Base-by-base conservation (phyloP, 1,140 invertebrate species). In the Samia ricini region DNA sequence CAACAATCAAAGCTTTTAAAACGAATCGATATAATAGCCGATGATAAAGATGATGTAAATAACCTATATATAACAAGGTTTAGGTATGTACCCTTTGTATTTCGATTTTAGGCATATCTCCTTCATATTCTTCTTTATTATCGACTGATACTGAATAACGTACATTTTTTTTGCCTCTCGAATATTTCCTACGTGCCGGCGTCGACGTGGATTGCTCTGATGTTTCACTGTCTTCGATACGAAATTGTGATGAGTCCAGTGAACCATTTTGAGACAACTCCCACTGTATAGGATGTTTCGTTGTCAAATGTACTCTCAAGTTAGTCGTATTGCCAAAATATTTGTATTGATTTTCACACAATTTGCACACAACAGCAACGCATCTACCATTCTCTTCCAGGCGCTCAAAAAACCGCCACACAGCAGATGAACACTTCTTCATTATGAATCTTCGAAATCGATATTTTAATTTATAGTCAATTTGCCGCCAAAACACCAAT, bases 291-390 rank as follows among this genome's bases (percentile, higher is more conserved):
- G 85, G 85, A 74, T 90, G 88, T 59, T 88, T 88, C 36, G 79
- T 80, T 24, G 79, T 75, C 60, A 90, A 70, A 79, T 90, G 88
- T 10, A 76, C 68, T 74, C 85, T 74, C 50, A 90, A 69, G 60
- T 90, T 90, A 18, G 87, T 90, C 19, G 87, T 90, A 68, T 88
- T 90, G 24, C 87, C 87, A 56, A 88, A 90, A 71, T 79, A 90
- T 66, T 89, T 89, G 64, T 88, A 88, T 59, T 86, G 80, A 19
- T 68, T 74, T 66, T 89, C 87, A 71, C 87, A 90, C 68, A 90
- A 79, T 84, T 88, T 90, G 69, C 88, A 90, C 79, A 88, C 69
- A 56, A 90, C 83, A 6, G 81, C 70, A 4, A 82, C 69, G 74
- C 81, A 84, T 74, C 88, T 72, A 20, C 80, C 75, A 68, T 83